These are phyloP conservation scores for Oryzias javanicus DNA, from an alignment of 2,113 vertebrate species.

Conservation along the genomic window DNA sequence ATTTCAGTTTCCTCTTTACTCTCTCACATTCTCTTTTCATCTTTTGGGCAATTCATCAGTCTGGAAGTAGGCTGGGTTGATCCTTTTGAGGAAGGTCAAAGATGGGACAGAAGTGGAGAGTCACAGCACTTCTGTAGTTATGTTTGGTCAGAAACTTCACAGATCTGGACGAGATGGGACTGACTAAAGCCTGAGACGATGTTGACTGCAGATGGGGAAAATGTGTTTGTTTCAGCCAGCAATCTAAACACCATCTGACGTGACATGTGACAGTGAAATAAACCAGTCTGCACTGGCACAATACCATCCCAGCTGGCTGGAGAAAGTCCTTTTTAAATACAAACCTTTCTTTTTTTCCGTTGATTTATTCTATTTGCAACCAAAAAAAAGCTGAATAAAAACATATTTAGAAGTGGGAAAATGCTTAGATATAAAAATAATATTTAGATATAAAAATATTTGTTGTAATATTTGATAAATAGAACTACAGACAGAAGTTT, in stretches of 20 bases:
- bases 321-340: neutral
- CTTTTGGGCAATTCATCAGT: conserved; percentile 27
- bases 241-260: neutral
- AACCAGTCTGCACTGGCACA: conserved; percentile 7
- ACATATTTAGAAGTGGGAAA: neutral
- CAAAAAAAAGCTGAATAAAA: neutral
- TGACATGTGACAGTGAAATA: conserved; percentile 39
- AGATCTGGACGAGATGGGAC: neutral
- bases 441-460: too few species aligned
- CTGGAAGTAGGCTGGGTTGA: conserved; percentile 3
- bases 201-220: conserved; percentile 18
- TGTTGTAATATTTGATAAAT: too few species aligned
- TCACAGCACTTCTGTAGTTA: too few species aligned
- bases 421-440: too few species aligned
- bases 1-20: conserved; percentile 47
- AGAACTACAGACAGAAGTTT: too few species aligned
- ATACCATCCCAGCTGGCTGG: conserved; percentile 13
- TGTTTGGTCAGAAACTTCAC: neutral
- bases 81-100: neutral
- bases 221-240: conserved; percentile 1
- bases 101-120: too few species aligned
- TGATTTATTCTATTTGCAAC: neutral
- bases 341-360: neutral
- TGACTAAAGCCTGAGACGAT: neutral
- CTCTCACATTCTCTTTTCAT: conserved; percentile 38